Base-by-base conservation (phyloP, 2,888 invertebrate genomes). In the Tuta absoluta region DNA sequence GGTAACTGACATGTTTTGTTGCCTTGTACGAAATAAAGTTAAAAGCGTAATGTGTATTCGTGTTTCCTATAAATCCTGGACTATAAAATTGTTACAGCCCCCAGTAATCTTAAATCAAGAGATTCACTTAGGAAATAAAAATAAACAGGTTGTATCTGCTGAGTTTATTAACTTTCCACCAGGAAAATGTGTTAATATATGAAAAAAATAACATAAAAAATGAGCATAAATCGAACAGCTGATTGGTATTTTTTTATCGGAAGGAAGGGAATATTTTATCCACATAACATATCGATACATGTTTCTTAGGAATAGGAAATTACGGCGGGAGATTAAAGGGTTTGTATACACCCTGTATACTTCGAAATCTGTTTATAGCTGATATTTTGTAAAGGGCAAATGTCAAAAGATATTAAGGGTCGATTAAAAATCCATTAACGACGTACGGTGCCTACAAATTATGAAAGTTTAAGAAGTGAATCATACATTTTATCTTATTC, bases 1-100 rank as follows among this genome's bases (percentile, higher is more conserved):
- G n/a, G 17, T n/a, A 17, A n/a, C n/a, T 45, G 45, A 45, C 45
- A n/a, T 45, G 45, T 45, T 45, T 45, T 45, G 45, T 17, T 45
- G 8, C n/a, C 5, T 45, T 8, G 33, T 33, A 56, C 56, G 33
- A 56, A 56, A 56, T 56, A 56, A 33, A 56, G n/a, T 33, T 33
- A 23, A 21, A 10, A n/a, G 10, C 7, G 49, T 21, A 21, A 11
- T 53, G 4, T 28, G 53, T 45, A 56, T 56, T 10, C 56, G 56
- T 56, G 17, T 56, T n/a, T 19, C 56, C 8, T 58, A 58, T 38
- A 58, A 58, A 58, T 58, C 58, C 38, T 37, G 8, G 38, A 21
- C 58, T 38, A 58, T 58, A 58, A 58, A 58, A 58, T 19, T 38
- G 38, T 58, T 38, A 58, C 38, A 38, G 12, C 58, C 21, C 1